phyloP scores from a whole-genome alignment of 2,888 invertebrate species.

The Siphlonurus alternatus region DNA sequence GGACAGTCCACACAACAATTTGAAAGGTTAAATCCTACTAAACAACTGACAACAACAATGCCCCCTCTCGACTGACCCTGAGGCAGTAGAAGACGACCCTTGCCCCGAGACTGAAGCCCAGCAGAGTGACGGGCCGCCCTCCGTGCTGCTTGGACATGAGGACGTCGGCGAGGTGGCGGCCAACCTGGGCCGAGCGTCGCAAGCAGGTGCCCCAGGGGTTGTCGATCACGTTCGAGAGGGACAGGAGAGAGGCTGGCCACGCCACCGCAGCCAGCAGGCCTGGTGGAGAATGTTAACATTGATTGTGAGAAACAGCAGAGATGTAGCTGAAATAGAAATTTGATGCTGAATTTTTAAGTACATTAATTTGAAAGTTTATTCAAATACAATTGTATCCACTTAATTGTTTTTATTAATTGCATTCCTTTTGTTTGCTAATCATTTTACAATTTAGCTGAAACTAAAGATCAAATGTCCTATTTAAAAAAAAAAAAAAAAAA shows the following conservation, averaged over 20 bases:
- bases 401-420: too few relatives aligned
- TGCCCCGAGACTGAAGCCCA: constrained; percentile 49
- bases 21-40: too few relatives aligned
- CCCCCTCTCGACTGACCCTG: constrained; percentile 29
- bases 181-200: constrained; percentile 38
- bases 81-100: constrained; percentile 48
- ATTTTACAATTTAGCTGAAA: too few relatives aligned
- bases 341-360: too few relatives aligned
- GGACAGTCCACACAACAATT: too few relatives aligned
- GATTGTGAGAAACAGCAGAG: neutral
- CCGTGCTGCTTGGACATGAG: constrained; percentile 40
- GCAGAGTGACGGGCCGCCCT: constrained; percentile 42
- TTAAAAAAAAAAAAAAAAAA: too few relatives aligned
- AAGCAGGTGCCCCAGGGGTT: constrained; percentile 52
- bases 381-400: too few relatives aligned
- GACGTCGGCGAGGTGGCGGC: constrained; percentile 45
- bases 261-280: constrained; percentile 44
- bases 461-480: too few relatives aligned
- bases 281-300: constrained; percentile 16
- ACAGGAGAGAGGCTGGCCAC: constrained; percentile 43
- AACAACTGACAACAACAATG: too few relatives aligned
- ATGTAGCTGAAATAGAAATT: too few relatives aligned
- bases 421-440: too few relatives aligned
- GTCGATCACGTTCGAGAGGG: constrained; percentile 37
- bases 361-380: too few relatives aligned